phyloP scores from a whole-genome alignment of 2,888 invertebrate species.

The Hemithea aestivaria region DNA sequence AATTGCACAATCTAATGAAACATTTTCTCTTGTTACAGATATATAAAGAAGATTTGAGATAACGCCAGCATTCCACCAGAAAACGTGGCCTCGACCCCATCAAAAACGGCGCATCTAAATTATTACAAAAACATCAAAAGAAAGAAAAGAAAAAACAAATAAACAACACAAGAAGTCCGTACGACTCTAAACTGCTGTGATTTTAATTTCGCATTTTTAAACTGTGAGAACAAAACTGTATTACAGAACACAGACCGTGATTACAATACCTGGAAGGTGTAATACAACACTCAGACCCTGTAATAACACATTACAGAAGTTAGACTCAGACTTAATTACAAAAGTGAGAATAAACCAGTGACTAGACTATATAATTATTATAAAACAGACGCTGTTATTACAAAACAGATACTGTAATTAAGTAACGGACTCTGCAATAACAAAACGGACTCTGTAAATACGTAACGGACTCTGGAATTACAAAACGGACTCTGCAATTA shows the following conservation, averaged over 20 bases:
- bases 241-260: too few species aligned
- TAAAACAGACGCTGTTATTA: not conserved
- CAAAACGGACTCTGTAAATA: too few species aligned
- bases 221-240: conserved; percentile 4
- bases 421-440: too few species aligned
- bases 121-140: conserved; percentile 27
- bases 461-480: conserved; percentile 11
- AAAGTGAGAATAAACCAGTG: not conserved
- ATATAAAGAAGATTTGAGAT: conserved; percentile 14
- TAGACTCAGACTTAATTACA: too few species aligned
- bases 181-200: conserved; percentile 73
- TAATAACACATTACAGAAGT: too few species aligned
- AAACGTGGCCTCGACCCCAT: conserved; percentile 22
- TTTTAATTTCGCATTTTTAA: conserved; percentile 31
- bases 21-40: conserved; percentile 24
- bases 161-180: conserved; percentile 46
- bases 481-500: too few species aligned
- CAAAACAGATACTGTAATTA: conserved; percentile 12
- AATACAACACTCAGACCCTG: too few species aligned
- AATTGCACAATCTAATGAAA: conserved; percentile 9
- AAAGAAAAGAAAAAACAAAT: conserved; percentile 28
- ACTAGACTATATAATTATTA: not conserved
- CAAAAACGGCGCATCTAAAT: conserved; percentile 27
- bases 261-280: too few species aligned
- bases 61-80: conserved; percentile 4